phyloP scores from a whole-genome alignment of 2,888 invertebrate species.

The Cheilosia vulpina region DNA sequence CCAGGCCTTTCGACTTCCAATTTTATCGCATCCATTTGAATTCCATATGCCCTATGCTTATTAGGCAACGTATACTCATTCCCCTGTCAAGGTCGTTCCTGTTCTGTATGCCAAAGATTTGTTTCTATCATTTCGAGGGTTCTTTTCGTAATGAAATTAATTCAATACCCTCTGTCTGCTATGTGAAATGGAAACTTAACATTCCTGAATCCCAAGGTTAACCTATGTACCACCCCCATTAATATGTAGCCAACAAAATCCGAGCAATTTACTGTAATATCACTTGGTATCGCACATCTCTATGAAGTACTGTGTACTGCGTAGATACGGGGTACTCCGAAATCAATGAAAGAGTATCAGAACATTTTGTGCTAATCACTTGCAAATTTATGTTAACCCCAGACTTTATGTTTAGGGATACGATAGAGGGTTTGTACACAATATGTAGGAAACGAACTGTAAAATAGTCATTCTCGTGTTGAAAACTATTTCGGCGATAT shows the following conservation, averaged over 20 bases:
- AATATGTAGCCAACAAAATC: background rate
- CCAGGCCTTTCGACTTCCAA: background rate
- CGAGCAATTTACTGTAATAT: background rate
- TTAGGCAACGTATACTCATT: conserved; percentile 1
- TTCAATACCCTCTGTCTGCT: conserved; percentile 16
- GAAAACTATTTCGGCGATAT: conserved; percentile 3
- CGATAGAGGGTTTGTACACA: background rate
- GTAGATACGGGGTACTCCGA: background rate
- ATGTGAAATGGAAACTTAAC: conserved; percentile 6
- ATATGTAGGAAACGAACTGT: background rate
- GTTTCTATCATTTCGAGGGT: conserved; percentile 9
- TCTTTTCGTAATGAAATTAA: conserved; percentile 22
- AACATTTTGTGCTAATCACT: conserved; percentile 27
- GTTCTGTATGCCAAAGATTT: background rate
- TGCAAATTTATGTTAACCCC: conserved; percentile 42
- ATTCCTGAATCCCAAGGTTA: conserved; percentile 30
- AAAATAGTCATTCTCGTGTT: background rate
- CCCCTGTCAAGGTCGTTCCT: conserved; percentile 6
- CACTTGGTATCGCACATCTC: background rate
- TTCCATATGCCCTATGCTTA: background rate
- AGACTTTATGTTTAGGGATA: background rate
- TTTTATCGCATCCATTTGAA: background rate
- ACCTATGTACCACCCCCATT: conserved; percentile 12
- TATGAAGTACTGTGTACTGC: no score
- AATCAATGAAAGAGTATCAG: conserved; percentile 38